phyloP scores from a whole-genome alignment of 2,888 invertebrate species.

The Ichneumoninae sp. region DNA sequence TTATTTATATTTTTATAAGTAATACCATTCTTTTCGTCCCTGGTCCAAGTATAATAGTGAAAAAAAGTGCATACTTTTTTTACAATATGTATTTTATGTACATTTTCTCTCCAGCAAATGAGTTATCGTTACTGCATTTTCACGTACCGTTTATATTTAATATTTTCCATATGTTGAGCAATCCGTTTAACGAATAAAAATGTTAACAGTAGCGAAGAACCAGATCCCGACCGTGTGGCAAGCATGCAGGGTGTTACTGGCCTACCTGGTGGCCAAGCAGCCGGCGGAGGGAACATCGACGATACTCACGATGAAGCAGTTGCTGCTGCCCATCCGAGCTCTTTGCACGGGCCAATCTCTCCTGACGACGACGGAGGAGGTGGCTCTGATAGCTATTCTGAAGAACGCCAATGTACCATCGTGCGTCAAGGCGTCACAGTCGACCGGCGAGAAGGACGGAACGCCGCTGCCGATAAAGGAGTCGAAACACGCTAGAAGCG shows the following conservation, averaged over 20 bases:
- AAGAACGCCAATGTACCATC: constrained; percentile 88
- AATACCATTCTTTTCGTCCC: too few relatives aligned
- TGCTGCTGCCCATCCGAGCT: constrained; percentile 88
- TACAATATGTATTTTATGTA: background rate
- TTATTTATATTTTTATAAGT: too few relatives aligned
- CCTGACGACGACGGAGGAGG: constrained; percentile 91
- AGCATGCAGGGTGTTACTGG: constrained; percentile 89
- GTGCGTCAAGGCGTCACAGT: constrained; percentile 84
- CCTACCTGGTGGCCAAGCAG: constrained; percentile 86
- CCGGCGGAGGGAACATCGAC: constrained; percentile 81
- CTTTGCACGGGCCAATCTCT: constrained; percentile 90
- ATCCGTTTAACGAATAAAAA: constrained; percentile 3
- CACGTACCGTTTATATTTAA: background rate
- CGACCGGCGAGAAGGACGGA: constrained; percentile 85
- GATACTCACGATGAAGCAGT: constrained; percentile 85
- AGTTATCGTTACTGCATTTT: too few relatives aligned
- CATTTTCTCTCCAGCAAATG: background rate
- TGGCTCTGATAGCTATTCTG: constrained; percentile 90
- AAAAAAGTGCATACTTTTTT: background rate
- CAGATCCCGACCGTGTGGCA: constrained; percentile 89
- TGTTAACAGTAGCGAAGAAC: constrained; percentile 87
- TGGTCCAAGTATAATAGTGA: background rate
- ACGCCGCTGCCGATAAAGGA: constrained; percentile 86
- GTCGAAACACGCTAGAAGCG: constrained; percentile 87
- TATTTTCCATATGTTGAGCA: background rate